Conservation (phyloP, 2,113 vertebrate species). For the Dicaeum eximium region DNA sequence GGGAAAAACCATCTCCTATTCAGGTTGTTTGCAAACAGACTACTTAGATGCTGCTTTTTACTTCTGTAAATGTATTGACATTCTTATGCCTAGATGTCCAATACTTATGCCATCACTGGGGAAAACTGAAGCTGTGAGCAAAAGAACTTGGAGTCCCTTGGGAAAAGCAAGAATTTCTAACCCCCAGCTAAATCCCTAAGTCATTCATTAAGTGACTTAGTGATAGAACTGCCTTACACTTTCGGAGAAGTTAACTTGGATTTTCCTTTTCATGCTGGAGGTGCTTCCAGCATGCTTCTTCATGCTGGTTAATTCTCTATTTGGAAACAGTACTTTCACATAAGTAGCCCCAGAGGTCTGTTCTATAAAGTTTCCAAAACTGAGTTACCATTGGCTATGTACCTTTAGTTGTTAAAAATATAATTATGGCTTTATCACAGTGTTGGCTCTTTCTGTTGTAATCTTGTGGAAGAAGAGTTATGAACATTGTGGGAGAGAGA, state of each 20-base stretch:
- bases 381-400: neutral
- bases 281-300: too few relatives aligned
- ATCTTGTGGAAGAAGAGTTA: neutral
- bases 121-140: neutral
- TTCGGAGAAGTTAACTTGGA: neutral
- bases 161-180: neutral
- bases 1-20: slow-evolving; percentile 99
- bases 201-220: neutral
- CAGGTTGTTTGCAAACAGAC: slow-evolving; percentile 77
- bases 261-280: neutral
- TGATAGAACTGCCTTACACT: neutral
- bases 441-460: neutral
- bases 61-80: neutral
- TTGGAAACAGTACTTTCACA: neutral
- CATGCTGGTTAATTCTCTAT: neutral
- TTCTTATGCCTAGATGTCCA: neutral
- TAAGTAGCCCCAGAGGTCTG: neutral
- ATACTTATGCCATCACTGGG: neutral
- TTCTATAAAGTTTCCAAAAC: neutral
- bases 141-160: neutral
- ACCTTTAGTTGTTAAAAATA: neutral
- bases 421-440: neutral
- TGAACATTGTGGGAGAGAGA: neutral
- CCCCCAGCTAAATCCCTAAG: rapidly evolving
- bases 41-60: neutral